Base-by-base conservation (phyloP, 30 jellyfish, hydroid and myxozoan species). In the Aurelia coerulea region DNA sequence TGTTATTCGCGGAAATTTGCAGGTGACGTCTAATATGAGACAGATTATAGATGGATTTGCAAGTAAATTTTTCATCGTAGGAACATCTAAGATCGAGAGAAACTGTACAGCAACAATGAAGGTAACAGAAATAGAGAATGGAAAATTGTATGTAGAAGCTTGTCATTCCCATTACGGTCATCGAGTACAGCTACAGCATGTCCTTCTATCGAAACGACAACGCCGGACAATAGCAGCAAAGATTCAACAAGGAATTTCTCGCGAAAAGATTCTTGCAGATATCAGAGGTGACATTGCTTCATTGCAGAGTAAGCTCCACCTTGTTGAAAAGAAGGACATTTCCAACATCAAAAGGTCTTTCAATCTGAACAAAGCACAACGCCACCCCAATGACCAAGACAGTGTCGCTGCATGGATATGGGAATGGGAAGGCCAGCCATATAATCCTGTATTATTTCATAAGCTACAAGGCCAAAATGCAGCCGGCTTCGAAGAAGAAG, bases 121-220 rank as follows among this genome's bases (percentile, higher is more conserved):
- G 53, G 53, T 42, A 42, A 42, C 53, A 42, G 53, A 42, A 42
- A 42, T 42, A 42, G 53, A 42, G 23, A 29, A 60, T 35, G 89
- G 65, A 23, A 10, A 63, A 63, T 23, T 78, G 29, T 54, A 32
- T 23, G 89, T 72, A 17, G 82, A 78, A 78, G 65, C 65, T 23
- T 78, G 81, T 51, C 42, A 58, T 17, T 42, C 89, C 19, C 89
- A 78, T 60, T 58, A 78, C 39, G 89, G 89, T 3, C 89, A 78
- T 59, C 49, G 65, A 34, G 13, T 10, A 12, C 16, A 63, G 29
- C 65, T 78, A 60, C 83, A 78, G 74, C 80, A 76, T 50, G 58
- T 76, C 52, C 58, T 75, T 59, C 16, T 76, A 76, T 34, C 86
- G 58, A 76, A 59, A 42, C 53, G 80, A 37, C n/a, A 76, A 76